Percentiles rank a stretch among this genome's conserved stretches.
Conservation (phyloP, 37 sponge, comb jelly and placozoan genomes). For the Beroe ovata region DNA sequence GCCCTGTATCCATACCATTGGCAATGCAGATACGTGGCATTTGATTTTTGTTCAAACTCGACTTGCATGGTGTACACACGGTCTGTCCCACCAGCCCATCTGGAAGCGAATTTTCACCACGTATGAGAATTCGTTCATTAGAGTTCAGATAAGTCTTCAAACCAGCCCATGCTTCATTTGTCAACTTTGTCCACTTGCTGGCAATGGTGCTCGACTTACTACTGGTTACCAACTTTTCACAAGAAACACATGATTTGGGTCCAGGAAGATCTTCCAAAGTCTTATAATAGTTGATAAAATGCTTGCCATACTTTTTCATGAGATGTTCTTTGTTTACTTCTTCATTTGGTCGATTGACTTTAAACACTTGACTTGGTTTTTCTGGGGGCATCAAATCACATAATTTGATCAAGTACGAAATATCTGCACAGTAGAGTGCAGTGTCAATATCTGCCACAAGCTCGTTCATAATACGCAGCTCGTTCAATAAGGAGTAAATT, state of each 20-base stretch:
- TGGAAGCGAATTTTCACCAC: background rate
- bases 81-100: background rate
- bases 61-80: background rate
- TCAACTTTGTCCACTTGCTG: background rate
- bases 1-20: slow-evolving; percentile 3
- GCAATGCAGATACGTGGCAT: background rate
- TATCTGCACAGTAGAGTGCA: background rate
- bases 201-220: background rate
- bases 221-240: background rate
- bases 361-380: background rate
- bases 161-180: background rate
- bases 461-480: background rate
- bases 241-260: background rate
- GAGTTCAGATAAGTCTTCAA: background rate
- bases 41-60: background rate
- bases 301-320: background rate
- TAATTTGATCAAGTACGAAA: background rate
- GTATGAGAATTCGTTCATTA: background rate
- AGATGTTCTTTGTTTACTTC: background rate
- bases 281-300: background rate
- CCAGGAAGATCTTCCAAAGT: background rate
- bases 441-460: slow-evolving; percentile 5
- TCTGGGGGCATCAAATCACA: background rate
- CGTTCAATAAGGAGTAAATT: background rate
- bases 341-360: background rate